Percentiles rank a stretch among this genome's conserved stretches.
Evolutionary conservation across 2,797 vertebrate species (phyloP).

Genomic region (Epinephelus coioides): DNA sequence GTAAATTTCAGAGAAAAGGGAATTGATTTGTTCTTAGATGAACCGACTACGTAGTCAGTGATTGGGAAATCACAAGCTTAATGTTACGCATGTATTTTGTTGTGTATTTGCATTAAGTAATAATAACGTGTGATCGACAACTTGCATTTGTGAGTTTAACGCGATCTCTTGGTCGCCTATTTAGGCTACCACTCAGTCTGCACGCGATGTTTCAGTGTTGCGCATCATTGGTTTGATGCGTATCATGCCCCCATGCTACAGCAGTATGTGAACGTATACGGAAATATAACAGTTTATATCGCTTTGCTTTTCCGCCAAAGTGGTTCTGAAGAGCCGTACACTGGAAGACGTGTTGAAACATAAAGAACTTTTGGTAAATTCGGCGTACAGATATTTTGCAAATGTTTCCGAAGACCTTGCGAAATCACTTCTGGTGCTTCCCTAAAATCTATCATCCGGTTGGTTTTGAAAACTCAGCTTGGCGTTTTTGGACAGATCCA

Average conservation of each 20-base stretch:
- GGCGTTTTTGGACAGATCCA: no score
- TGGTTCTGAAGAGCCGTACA: rapidly evolving
- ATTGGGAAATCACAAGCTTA: not conserved
- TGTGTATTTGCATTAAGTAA: no score
- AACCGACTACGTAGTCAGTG: no score
- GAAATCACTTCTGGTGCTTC: not conserved
- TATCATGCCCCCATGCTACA: not conserved
- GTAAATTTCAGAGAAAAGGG: not conserved
- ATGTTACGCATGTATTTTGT: no score
- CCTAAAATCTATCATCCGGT: not conserved
- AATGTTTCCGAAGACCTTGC: not conserved
- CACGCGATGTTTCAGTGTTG: no score
- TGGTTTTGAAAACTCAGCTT: no score
- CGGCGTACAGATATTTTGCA: no score
- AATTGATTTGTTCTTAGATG: not conserved
- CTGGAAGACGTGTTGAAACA: not conserved
- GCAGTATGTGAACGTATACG: not conserved
- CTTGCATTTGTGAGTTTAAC: not conserved
- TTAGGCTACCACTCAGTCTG: not conserved
- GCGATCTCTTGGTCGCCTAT: not conserved
- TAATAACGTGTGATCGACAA: not conserved
- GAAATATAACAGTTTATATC: not conserved
- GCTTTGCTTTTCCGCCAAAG: rapidly evolving
- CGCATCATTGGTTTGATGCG: not conserved
- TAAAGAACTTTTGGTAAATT: not conserved